phyloP scores from a whole-genome alignment of 2,888 invertebrate genomes.

The Rhingia rostrata region DNA sequence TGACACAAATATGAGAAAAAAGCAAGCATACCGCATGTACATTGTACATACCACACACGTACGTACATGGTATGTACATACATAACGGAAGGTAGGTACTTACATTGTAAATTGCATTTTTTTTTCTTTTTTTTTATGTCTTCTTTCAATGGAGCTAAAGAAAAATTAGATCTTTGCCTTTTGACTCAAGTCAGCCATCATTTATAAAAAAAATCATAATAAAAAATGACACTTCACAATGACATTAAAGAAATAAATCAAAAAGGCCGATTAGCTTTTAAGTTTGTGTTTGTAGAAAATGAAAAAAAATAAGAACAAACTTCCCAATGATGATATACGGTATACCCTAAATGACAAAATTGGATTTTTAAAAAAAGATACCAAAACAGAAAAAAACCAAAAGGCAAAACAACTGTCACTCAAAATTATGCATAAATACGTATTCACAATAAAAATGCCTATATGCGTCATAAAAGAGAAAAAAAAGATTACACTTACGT shows the following conservation, averaged over 20 bases:
- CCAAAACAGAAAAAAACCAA: too few species aligned
- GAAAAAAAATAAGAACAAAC: background rate
- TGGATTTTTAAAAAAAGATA: too few species aligned
- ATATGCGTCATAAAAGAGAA: too few species aligned
- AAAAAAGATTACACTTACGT: too few species aligned
- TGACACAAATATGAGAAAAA: slow-evolving; percentile 49
- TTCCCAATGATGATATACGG: background rate
- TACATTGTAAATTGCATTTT: slow-evolving; percentile 47
- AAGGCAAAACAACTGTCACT: too few species aligned
- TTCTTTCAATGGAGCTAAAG: slow-evolving; percentile 39
- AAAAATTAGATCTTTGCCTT: slow-evolving; percentile 39
- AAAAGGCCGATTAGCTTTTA: too few species aligned
- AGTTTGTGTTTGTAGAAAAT: too few species aligned
- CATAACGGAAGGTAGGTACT: slow-evolving; percentile 38
- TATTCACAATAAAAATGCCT: too few species aligned
- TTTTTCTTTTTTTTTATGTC: background rate
- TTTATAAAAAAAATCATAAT: background rate
- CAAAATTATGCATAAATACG: too few species aligned
- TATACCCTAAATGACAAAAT: too few species aligned
- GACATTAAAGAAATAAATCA: too few species aligned
- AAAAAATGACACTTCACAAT: background rate
- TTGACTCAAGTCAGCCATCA: slow-evolving; percentile 14
- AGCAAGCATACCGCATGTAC: background rate
- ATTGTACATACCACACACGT: background rate
- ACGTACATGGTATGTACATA: slow-evolving; percentile 3